A percentile compares a stretch with the other conserved stretches of the same genome.
Evolutionary conservation across 2,888 invertebrate species (phyloP).

Genomic region (Koerneria pararmatus): DNA sequence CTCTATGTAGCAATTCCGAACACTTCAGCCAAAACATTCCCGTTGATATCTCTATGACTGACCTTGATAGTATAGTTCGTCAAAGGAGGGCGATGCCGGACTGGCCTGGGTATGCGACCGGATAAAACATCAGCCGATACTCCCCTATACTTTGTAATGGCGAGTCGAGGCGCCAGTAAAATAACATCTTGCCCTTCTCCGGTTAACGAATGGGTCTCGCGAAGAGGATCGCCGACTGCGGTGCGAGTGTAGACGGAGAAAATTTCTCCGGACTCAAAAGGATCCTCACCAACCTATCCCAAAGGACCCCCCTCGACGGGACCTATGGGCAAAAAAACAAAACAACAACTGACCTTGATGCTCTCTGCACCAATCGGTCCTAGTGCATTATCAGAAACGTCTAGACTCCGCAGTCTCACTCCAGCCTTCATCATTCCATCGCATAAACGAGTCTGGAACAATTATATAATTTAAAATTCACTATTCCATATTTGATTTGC

Average conservation of each 20-base stretch:
- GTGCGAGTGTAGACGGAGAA: constrained; percentile 70
- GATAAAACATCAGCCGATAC: too few relatives aligned
- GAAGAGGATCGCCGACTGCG: too few relatives aligned
- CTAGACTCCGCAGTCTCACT: constrained; percentile 77
- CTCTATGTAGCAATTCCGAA: too few relatives aligned
- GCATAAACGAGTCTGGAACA: constrained; percentile 70
- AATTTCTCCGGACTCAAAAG: constrained; percentile 80
- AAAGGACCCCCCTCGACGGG: constrained; percentile 75
- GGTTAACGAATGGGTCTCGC: too few relatives aligned
- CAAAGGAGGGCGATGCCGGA: too few relatives aligned
- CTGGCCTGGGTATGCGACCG: too few relatives aligned
- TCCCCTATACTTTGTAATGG: too few relatives aligned
- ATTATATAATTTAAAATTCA: neutral
- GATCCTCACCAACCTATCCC: constrained; percentile 80
- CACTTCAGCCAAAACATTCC: too few relatives aligned
- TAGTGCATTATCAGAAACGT: constrained; percentile 93
- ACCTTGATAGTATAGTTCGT: too few relatives aligned
- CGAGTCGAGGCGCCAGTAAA: too few relatives aligned
- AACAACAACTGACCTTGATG: constrained; percentile 60
- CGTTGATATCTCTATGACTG: too few relatives aligned
- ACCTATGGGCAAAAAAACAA: neutral
- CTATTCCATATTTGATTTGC: neutral
- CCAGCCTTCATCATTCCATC: constrained; percentile 77
- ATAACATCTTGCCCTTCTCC: too few relatives aligned
- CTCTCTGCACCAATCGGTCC: constrained; percentile 90